phyloP scores from a whole-genome alignment of 2,888 invertebrate species.

The Oegoconia quadripuncta region DNA sequence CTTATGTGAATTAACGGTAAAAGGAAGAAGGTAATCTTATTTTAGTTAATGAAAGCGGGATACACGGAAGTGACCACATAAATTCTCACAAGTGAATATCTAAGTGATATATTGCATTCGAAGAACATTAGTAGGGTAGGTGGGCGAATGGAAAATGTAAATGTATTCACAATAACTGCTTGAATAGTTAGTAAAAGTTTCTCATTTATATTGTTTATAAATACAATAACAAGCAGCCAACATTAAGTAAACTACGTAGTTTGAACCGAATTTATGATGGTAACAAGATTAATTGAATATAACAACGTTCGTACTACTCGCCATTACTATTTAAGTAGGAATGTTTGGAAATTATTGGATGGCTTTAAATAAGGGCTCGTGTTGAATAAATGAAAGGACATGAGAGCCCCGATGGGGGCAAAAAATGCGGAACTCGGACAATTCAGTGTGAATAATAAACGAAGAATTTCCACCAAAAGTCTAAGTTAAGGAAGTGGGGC shows the following conservation, averaged over 20 bases:
- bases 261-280: constrained; percentile 7
- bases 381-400: constrained; percentile 64
- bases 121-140: constrained; percentile 23
- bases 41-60: constrained; percentile 44
- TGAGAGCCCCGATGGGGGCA: constrained; percentile 50
- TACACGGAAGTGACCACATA: constrained; percentile 39
- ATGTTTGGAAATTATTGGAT: constrained; percentile 43
- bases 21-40: constrained; percentile 31
- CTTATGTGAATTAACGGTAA: constrained; percentile 46
- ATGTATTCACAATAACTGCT: constrained; percentile 7
- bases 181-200: constrained; percentile 9
- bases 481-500: constrained; percentile 38
- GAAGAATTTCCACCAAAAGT: constrained; percentile 47
- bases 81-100: constrained; percentile 40
- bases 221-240: too few species aligned
- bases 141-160: constrained; percentile 10
- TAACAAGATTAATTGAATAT: constrained; percentile 19
- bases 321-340: constrained; percentile 31
- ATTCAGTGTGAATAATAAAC: constrained; percentile 71
- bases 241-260: constrained; percentile 3
- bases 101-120: constrained; percentile 41
- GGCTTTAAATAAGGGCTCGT: constrained; percentile 45
- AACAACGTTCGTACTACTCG: constrained; percentile 12
- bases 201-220: not conserved
- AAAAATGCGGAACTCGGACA: constrained; percentile 60